phyloP scores from a whole-genome alignment of 2,888 invertebrate species.

The Coenonympha glycerion region DNA sequence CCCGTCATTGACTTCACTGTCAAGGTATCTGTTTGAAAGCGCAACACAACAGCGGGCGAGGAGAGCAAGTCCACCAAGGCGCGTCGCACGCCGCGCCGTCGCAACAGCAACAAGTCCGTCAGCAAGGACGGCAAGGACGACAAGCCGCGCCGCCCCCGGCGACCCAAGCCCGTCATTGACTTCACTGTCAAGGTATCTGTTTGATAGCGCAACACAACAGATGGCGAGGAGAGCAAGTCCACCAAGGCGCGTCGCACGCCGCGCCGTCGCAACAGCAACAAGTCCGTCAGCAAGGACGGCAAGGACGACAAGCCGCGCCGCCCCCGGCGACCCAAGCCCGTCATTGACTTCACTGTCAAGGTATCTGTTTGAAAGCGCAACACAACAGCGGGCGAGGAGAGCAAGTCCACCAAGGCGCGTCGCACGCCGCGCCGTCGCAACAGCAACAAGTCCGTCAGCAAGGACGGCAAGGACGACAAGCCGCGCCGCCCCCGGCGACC shows the following conservation, averaged over 20 bases:
- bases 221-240: constrained; percentile 55
- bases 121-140: constrained; percentile 42
- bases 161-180: constrained; percentile 66
- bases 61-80: constrained; percentile 51
- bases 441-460: constrained; percentile 56
- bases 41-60: constrained; percentile 62
- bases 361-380: no score
- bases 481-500: constrained; percentile 54
- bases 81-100: constrained; percentile 52
- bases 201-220: no score
- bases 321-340: constrained; percentile 52
- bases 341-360: constrained; percentile 77
- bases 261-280: constrained; percentile 60
- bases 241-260: constrained; percentile 49
- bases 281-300: constrained; percentile 49
- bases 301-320: constrained; percentile 45
- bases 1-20: constrained; percentile 76
- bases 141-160: constrained; percentile 49
- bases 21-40: constrained; percentile 56
- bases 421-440: constrained; percentile 55
- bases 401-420: constrained; percentile 48
- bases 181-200: constrained; percentile 73
- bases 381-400: constrained; percentile 63
- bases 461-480: constrained; percentile 39
- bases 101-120: constrained; percentile 59